Percentiles rank a stretch among this genome's conserved stretches.
Evolutionary conservation across 2,797 vertebrate species (phyloP).

Genomic region (Nasua narica): DNA sequence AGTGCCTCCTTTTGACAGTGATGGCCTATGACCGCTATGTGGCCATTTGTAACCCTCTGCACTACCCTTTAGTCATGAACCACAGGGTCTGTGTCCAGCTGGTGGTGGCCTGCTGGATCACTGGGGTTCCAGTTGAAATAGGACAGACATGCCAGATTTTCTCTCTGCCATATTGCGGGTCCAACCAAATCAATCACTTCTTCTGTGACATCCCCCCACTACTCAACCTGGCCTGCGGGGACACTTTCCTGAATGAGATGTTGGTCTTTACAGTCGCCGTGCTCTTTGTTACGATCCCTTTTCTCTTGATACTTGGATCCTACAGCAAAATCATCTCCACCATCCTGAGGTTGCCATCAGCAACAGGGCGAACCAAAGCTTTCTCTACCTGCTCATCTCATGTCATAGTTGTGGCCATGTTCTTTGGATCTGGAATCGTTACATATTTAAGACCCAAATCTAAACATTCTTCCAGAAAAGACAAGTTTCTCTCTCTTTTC

Average conservation of each 20-base stretch:
- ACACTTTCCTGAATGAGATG: not conserved
- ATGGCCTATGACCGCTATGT: slow-evolving; percentile 28
- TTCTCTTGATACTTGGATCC: not conserved
- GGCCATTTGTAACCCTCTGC: slow-evolving; percentile 36
- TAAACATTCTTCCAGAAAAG: not conserved
- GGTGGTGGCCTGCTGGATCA: not conserved
- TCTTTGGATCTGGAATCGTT: not conserved
- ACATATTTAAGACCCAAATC: slow-evolving; percentile 8
- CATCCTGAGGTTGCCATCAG: not conserved
- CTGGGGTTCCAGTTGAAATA: not conserved
- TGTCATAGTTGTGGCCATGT: slow-evolving; percentile 5
- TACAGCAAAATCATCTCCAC: not conserved
- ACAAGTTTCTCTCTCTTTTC: slow-evolving; percentile 48
- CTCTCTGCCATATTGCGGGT: not conserved
- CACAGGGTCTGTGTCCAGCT: not conserved
- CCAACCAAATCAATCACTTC: not conserved
- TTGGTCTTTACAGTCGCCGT: not conserved
- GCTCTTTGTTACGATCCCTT: not conserved
- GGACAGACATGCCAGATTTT: not conserved
- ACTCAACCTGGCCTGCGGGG: not conserved
- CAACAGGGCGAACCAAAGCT: not conserved
- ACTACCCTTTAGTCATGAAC: not conserved
- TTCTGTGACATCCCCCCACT: slow-evolving; percentile 1
- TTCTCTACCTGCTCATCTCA: slow-evolving; percentile 59
- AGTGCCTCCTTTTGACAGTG: slow-evolving; percentile 3